Conservation (phyloP, 2,888 invertebrate species). For the Leptinotarsa tumamoca region DNA sequence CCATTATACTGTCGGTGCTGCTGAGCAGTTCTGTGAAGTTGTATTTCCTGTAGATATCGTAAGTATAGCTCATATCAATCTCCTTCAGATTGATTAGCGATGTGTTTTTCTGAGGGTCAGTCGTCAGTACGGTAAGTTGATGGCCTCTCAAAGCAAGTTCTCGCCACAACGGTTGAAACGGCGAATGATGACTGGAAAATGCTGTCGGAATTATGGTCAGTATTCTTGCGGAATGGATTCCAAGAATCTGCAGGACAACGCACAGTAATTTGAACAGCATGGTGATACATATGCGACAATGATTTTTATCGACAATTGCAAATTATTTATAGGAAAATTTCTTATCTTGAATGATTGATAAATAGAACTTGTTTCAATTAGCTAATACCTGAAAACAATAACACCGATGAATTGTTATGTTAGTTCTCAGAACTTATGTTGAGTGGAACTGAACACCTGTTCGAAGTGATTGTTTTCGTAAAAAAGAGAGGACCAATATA, state of each 20-base stretch:
- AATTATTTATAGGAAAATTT: too few species aligned
- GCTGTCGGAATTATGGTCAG: slow-evolving; percentile 50
- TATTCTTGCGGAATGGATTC: slow-evolving; percentile 44
- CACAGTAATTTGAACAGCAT: background rate
- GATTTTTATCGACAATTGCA: too few species aligned
- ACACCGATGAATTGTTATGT: too few species aligned
- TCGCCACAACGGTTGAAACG: slow-evolving; percentile 65
- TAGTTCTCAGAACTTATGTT: too few species aligned
- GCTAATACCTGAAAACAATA: too few species aligned
- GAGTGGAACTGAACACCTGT: too few species aligned
- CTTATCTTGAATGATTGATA: background rate
- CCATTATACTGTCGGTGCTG: slow-evolving; percentile 43
- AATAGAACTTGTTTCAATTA: background rate
- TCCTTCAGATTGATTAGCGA: slow-evolving; percentile 62
- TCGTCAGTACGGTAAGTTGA: slow-evolving; percentile 66
- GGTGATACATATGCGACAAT: background rate
- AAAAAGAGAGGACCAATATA: too few species aligned
- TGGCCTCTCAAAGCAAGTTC: slow-evolving; percentile 68
- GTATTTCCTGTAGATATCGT: slow-evolving; percentile 50
- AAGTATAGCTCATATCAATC: slow-evolving; percentile 62
- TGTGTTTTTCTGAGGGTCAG: slow-evolving; percentile 63
- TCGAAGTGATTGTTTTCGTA: too few species aligned
- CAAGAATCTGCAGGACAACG: background rate
- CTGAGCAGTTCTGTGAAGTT: slow-evolving; percentile 35
- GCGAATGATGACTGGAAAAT: slow-evolving; percentile 66